These are phyloP conservation scores for Grapholita molesta DNA, from an alignment of 1,140 invertebrate species.

Conservation along the genomic window DNA sequence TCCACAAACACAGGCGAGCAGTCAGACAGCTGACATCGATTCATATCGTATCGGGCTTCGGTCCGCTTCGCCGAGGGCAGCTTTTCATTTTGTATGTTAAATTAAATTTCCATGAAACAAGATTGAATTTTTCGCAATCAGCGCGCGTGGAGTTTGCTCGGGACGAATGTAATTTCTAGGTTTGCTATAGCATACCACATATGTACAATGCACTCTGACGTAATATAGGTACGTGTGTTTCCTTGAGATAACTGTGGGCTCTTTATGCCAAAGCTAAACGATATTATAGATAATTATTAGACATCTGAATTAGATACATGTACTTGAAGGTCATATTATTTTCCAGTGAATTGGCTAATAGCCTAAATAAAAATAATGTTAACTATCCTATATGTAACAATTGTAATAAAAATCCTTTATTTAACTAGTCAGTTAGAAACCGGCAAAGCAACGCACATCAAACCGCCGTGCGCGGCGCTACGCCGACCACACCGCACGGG, in stretches of 20 bases:
- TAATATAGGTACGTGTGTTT: too few relatives aligned
- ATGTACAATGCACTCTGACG: neutral
- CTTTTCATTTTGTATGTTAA: constrained; percentile 78
- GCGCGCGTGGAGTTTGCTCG: constrained; percentile 48
- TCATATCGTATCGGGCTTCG: constrained; percentile 54
- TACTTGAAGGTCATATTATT: too few relatives aligned
- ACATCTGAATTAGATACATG: too few relatives aligned
- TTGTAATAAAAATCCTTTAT: too few relatives aligned
- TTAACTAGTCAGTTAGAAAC: neutral
- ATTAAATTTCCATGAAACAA: constrained; percentile 78
- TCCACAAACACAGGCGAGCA: constrained; percentile 73
- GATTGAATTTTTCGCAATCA: constrained; percentile 78
- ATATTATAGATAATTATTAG: too few relatives aligned
- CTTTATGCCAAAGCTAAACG: too few relatives aligned
- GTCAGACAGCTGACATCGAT: constrained; percentile 62
- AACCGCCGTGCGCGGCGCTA: constrained; percentile 31
- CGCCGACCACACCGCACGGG: constrained; percentile 41
- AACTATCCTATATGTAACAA: too few relatives aligned
- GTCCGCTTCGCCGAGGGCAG: constrained; percentile 40
- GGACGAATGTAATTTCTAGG: constrained; percentile 50
- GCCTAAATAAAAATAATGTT: too few relatives aligned
- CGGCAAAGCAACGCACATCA: constrained; percentile 31
- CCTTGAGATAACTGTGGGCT: too few relatives aligned
- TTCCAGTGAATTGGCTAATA: too few relatives aligned
- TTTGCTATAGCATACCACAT: neutral